These are phyloP conservation scores for Catharus bicknelli DNA, from an alignment of 2,113 vertebrate genomes.

Conservation along the genomic window DNA sequence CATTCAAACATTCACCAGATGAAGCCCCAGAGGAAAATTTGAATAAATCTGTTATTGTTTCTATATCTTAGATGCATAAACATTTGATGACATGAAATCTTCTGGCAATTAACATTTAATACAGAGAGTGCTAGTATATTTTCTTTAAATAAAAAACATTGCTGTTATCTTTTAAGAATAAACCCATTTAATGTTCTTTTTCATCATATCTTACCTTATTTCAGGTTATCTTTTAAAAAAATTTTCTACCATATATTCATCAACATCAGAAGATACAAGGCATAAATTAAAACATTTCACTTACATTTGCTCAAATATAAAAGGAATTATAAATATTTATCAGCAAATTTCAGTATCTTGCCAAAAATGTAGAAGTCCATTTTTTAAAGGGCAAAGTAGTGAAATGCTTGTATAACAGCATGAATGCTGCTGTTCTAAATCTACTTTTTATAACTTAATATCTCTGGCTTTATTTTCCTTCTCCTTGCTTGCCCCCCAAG, in stretches of 20 bases:
- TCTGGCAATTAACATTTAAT: neutral
- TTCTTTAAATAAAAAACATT: neutral
- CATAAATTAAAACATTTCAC: neutral
- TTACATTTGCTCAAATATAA: neutral
- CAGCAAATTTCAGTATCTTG: neutral
- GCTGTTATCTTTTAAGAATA: neutral
- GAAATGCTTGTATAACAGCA: neutral
- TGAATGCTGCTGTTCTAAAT: neutral
- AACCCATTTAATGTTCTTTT: neutral
- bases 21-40: neutral
- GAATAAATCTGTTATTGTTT: neutral
- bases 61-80: neutral
- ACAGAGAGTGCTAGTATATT: neutral
- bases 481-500: neutral
- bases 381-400: neutral
- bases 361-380: neutral
- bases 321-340: neutral
- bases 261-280: neutral
- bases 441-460: neutral
- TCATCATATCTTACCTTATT: neutral
- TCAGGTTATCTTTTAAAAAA: neutral
- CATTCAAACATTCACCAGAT: neutral
- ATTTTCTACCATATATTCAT: neutral
- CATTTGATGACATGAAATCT: neutral
- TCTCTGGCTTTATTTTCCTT: neutral